phyloP scores from a whole-genome alignment of 2,113 vertebrate genomes.

The Atractosteus spatula region DNA sequence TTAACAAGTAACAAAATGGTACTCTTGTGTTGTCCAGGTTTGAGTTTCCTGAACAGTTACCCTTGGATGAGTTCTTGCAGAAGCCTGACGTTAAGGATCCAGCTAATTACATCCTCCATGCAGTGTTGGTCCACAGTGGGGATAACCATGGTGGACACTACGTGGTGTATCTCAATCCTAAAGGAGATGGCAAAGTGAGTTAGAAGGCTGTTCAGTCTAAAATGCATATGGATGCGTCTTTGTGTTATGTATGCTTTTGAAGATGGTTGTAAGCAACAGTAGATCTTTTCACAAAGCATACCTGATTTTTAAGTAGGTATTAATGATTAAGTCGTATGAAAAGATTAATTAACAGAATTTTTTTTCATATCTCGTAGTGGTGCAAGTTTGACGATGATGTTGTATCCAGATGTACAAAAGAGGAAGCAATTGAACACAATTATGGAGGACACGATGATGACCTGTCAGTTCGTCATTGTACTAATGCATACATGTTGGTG shows the following conservation, averaged over 20 bases:
- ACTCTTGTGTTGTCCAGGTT: constrained; percentile 69
- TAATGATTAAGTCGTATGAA: too few species aligned
- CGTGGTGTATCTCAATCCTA: constrained; percentile 97
- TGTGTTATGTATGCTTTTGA: too few species aligned
- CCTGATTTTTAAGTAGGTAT: too few species aligned
- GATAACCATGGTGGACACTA: constrained; percentile 99
- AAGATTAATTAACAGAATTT: too few species aligned
- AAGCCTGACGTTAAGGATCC: constrained; percentile 96
- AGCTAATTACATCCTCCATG: constrained; percentile 96
- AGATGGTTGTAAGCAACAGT: too few species aligned
- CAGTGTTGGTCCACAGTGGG: constrained; percentile 95
- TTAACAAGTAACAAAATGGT: too few species aligned
- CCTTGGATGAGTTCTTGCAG: constrained; percentile 96
- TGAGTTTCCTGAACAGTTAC: constrained; percentile 96
- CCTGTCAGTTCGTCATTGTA: constrained; percentile 94
- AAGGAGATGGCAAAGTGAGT: constrained; percentile 97
- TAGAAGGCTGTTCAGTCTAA: constrained; percentile 66
- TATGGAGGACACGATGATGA: constrained; percentile 96
- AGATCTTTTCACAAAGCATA: too few species aligned
- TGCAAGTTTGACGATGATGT: constrained; percentile 98
- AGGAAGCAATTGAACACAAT: constrained; percentile 97
- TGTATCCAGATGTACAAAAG: constrained; percentile 95
- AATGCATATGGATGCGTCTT: too few species aligned
- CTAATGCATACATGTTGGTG: constrained; percentile 97
- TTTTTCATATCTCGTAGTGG: constrained; percentile 68